These are phyloP conservation scores for Catagonus wagneri DNA, from an alignment of 2,113 vertebrate genomes.

Conservation along the genomic window DNA sequence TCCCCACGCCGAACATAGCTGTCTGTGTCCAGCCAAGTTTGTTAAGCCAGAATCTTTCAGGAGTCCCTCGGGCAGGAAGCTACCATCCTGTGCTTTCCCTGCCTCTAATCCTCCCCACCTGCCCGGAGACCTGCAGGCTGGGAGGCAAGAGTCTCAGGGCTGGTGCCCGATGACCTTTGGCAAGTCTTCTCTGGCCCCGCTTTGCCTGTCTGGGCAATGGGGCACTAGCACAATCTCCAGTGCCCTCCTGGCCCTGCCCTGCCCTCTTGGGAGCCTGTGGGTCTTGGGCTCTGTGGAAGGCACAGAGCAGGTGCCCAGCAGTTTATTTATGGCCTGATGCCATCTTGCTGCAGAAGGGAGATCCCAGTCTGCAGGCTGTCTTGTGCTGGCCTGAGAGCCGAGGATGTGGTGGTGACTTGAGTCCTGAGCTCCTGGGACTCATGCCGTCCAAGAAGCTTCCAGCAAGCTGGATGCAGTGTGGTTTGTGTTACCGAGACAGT, in stretches of 20 bases:
- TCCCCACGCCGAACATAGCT: neutral
- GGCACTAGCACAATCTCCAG: neutral
- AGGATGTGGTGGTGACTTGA: neutral
- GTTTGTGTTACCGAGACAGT: neutral
- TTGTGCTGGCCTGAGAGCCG: neutral
- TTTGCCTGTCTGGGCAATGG: neutral
- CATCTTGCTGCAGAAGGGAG: neutral
- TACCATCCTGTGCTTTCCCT: neutral
- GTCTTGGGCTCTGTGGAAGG: neutral
- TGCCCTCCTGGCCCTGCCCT: neutral
- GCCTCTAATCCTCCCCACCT: neutral
- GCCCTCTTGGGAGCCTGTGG: neutral
- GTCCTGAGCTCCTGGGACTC: neutral
- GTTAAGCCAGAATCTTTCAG: conserved; percentile 19
- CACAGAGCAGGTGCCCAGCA: neutral
- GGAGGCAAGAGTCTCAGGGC: neutral
- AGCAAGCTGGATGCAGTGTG: neutral
- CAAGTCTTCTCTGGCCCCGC: neutral
- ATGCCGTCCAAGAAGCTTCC: neutral
- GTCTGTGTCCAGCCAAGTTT: neutral
- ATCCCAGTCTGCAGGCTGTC: neutral
- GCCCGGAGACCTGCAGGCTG: neutral
- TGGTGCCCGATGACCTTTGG: neutral
- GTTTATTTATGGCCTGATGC: rapidly evolving
- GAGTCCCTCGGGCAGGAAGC: neutral